Base-by-base conservation (phyloP, 2,888 invertebrate species). In the Lasioglossum calceatum region DNA sequence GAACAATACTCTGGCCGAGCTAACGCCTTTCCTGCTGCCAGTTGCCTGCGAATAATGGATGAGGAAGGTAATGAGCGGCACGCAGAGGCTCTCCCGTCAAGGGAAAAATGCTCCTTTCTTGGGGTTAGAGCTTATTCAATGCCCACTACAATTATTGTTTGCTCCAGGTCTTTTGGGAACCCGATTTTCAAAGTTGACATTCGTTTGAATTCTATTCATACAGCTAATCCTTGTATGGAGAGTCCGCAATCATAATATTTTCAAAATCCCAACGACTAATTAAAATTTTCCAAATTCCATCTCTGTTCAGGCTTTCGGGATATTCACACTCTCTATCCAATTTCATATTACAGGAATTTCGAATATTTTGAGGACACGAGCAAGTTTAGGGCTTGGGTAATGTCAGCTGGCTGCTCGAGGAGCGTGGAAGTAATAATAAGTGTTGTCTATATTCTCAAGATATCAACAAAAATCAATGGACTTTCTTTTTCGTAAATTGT, bases 11-110 rank as follows among this genome's bases (percentile, higher is more conserved):
- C 36, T 36, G 1, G 36, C 32, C 16, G n/a, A n/a, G 47, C 67
- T 54, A 50, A 39, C 50, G 64, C 73, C 42, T 64, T 61, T 61
- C 27, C 61, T 61, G 61, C 61, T 61, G 61, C 61, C 61, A 61
- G 61, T 61, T 61, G 27, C 27, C 14, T 4, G 61, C 27, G 27
- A 61, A 61, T 61, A 61, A 61, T 61, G 14, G 27, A 61, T 14
- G 14, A 27, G 61, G 61, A 61, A 14, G 61, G 27, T 61, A 27
- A 61, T 27, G 27, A 61, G 61, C 61, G 27, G n/a, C 14, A 27
- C 3, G n/a, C 61, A 23, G 23, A 23, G 54, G 23, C 54, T 54
- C 54, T 54, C 54, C 14, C 14, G 61, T 27, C 27, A 5, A 27
- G 1, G 27, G 61, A 61, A 61, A 61, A 61, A 61, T 27, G 14